phyloP scores from a whole-genome alignment of 2,797 vertebrate species.

The Borostomias antarcticus region DNA sequence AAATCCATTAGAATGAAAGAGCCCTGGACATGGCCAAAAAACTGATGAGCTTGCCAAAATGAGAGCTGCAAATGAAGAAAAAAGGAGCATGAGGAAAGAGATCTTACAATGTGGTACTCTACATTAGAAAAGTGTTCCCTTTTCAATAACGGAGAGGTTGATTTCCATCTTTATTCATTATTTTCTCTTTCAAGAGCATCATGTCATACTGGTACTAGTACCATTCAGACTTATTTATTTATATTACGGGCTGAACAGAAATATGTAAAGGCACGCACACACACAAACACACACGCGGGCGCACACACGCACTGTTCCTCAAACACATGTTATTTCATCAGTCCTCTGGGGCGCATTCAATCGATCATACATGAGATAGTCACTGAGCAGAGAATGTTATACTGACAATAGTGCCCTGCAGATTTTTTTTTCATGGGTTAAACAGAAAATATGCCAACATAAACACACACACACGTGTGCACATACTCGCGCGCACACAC shows the following conservation, averaged over 20 bases:
- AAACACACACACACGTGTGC: neutral
- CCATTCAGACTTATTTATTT: neutral
- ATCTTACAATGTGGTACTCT: slow-evolving; percentile 31
- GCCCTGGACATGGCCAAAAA: slow-evolving; percentile 51
- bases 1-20: slow-evolving; percentile 65
- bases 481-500: neutral
- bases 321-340: slow-evolving; percentile 2
- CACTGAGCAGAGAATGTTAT: slow-evolving; percentile 12
- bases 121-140: slow-evolving; percentile 61
- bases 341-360: slow-evolving; percentile 1
- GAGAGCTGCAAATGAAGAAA: slow-evolving; percentile 61
- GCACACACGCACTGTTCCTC: neutral
- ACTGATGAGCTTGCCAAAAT: slow-evolving; percentile 64
- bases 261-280: neutral
- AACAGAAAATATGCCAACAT: neutral
- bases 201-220: slow-evolving; percentile 32
- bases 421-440: neutral
- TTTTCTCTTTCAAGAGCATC: slow-evolving; percentile 32
- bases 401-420: slow-evolving; percentile 27
- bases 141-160: slow-evolving; percentile 41
- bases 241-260: neutral
- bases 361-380: slow-evolving; percentile 8
- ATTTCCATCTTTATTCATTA: slow-evolving; percentile 32
- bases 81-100: slow-evolving; percentile 32
- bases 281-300: neutral